A percentile compares a stretch with the other conserved stretches of the same genome.
These are phyloP conservation scores for Macrotrachela quadricornifera DNA, from an alignment of 1,140 invertebrate genomes.

Conservation along the genomic window DNA sequence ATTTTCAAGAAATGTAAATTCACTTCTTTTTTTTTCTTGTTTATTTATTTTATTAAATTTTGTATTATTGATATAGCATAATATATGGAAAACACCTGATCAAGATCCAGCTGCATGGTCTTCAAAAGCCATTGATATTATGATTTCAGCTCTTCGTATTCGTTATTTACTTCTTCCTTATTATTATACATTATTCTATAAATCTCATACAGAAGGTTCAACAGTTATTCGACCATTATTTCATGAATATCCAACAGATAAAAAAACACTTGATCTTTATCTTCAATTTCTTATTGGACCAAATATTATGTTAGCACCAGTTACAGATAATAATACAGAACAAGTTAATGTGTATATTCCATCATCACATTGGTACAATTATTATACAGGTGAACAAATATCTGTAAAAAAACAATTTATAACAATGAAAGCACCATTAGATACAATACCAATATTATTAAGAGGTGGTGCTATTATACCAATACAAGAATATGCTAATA, in stretches of 20 bases:
- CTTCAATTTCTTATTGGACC: slow-evolving; percentile 57
- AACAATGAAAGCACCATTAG: slow-evolving; percentile 10
- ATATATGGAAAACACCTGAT: slow-evolving; percentile 10
- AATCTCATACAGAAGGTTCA: slow-evolving; percentile 44
- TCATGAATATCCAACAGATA: slow-evolving; percentile 32
- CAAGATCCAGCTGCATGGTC: slow-evolving; percentile 16
- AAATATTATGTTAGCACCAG: slow-evolving; percentile 49
- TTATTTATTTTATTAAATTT: no score
- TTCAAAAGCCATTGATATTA: slow-evolving; percentile 33
- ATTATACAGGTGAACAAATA: slow-evolving; percentile 15
- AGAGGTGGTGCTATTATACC: slow-evolving; percentile 27
- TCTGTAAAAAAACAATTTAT: no score
- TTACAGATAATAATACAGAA: slow-evolving; percentile 21
- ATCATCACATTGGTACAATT: slow-evolving; percentile 28
- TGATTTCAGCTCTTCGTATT: slow-evolving; percentile 39
- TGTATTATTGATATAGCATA: slow-evolving; percentile 12
- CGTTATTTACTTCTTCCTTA: slow-evolving; percentile 56
- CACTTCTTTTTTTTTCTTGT: background rate
- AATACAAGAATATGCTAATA: slow-evolving; percentile 22
- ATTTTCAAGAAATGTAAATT: slow-evolving; percentile 29
- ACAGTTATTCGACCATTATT: slow-evolving; percentile 56
- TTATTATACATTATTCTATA: slow-evolving; percentile 55
- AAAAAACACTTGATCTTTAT: slow-evolving; percentile 44
- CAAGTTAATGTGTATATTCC: slow-evolving; percentile 23
- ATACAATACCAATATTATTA: slow-evolving; percentile 24